A percentile compares a stretch with the other conserved stretches of the same genome.
Conservation (phyloP, 2,888 invertebrate genomes). For the Parelbella ahira region DNA sequence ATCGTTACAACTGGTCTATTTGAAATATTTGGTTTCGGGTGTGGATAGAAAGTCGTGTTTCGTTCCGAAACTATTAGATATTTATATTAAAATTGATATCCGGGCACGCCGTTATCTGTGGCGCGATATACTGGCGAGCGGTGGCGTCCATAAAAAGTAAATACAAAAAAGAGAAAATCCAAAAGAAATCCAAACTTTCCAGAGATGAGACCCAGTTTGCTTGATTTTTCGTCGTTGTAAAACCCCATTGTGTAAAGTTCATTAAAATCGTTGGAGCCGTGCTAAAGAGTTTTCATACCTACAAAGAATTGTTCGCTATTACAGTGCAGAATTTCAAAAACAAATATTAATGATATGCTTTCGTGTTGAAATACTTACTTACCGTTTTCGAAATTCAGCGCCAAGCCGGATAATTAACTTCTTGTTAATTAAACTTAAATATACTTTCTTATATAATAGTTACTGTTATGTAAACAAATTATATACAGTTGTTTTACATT, state of each 20-base stretch:
- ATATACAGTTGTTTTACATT: too few relatives aligned
- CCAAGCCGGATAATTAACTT: slow-evolving; percentile 5
- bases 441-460: too few relatives aligned
- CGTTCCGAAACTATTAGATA: too few relatives aligned
- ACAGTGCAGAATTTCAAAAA: slow-evolving; percentile 10
- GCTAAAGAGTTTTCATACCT: slow-evolving; percentile 17
- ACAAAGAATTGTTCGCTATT: slow-evolving; percentile 13
- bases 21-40: too few relatives aligned
- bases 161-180: slow-evolving; percentile 17
- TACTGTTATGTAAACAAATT: too few relatives aligned
- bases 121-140: slow-evolving; percentile 11
- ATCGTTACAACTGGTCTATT: too few relatives aligned
- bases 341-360: slow-evolving; percentile 19
- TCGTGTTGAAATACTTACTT: not conserved
- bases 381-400: slow-evolving; percentile 1
- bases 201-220: slow-evolving; percentile 22
- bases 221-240: slow-evolving; percentile 25
- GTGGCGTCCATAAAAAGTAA: slow-evolving; percentile 10
- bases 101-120: not conserved
- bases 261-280: slow-evolving; percentile 21
- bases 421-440: too few relatives aligned
- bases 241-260: slow-evolving; percentile 24
- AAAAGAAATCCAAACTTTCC: slow-evolving; percentile 21
- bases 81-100: too few relatives aligned
- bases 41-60: too few relatives aligned